Percentiles rank a stretch among this genome's conserved stretches.
These are phyloP conservation scores for Coregonus clupeaformis DNA, from an alignment of 2,113 vertebrate species.

Conservation along the genomic window DNA sequence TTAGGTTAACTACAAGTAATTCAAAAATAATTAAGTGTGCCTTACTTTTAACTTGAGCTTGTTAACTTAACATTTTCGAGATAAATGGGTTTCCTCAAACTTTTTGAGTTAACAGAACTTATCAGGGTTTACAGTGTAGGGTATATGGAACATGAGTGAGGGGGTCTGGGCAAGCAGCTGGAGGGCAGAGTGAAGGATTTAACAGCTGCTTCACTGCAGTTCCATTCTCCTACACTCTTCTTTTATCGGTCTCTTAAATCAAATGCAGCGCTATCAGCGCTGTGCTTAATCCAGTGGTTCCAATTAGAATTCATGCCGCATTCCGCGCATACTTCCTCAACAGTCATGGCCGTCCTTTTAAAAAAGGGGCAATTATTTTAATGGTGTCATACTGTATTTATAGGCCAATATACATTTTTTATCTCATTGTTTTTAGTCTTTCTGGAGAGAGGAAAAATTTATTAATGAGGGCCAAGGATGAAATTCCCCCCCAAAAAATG, in stretches of 20 bases:
- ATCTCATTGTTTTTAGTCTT: neutral
- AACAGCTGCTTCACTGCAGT: slow-evolving; percentile 33
- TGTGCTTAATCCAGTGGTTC: slow-evolving; percentile 14
- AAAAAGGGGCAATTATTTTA: slow-evolving; percentile 17
- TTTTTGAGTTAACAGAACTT: too few species aligned
- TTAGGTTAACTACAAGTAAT: too few species aligned
- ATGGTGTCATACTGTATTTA: slow-evolving; percentile 1
- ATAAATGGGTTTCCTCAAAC: too few species aligned
- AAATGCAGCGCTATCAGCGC: slow-evolving; percentile 26
- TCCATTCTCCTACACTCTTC: slow-evolving; percentile 4
- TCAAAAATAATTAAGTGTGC: too few species aligned
- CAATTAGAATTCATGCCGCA: slow-evolving; percentile 21
- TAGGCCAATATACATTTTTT: slow-evolving; percentile 10
- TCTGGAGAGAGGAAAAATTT: neutral
- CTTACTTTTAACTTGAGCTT: too few species aligned
- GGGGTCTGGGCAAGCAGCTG: slow-evolving; percentile 7
- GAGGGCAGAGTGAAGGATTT: slow-evolving; percentile 14
- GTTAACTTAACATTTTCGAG: too few species aligned
- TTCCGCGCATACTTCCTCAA: slow-evolving; percentile 11
- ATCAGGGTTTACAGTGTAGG: too few species aligned
- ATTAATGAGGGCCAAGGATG: neutral
- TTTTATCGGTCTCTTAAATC: slow-evolving; percentile 33
- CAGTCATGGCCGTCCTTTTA: slow-evolving; percentile 14
- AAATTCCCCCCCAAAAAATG: slow-evolving; percentile 9
- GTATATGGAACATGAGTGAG: too few species aligned